These are phyloP conservation scores for Hesperophylax magnus DNA, from an alignment of 1,140 invertebrate species.

Conservation along the genomic window DNA sequence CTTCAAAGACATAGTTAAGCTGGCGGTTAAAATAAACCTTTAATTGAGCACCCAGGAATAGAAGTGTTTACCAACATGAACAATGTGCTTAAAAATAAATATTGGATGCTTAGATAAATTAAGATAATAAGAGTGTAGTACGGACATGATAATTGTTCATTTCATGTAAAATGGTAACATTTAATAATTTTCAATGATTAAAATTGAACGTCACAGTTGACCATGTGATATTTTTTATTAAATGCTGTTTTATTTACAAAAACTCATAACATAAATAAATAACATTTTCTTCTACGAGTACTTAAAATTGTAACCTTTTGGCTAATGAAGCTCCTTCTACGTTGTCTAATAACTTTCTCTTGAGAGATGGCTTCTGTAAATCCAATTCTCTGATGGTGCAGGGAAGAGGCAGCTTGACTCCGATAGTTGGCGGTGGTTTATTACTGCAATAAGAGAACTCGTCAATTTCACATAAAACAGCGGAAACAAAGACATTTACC, in stretches of 20 bases:
- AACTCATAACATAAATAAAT: no score
- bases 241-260: slow-evolving; percentile 45
- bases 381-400: slow-evolving; percentile 72
- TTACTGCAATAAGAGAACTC: slow-evolving; percentile 74
- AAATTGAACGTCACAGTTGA: slow-evolving; percentile 56
- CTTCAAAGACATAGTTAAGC: no score
- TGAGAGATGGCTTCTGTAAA: slow-evolving; percentile 79
- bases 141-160: slow-evolving; percentile 17
- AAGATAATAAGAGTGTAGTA: slow-evolving; percentile 25
- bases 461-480: neutral
- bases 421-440: slow-evolving; percentile 89
- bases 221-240: slow-evolving; percentile 58
- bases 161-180: slow-evolving; percentile 25
- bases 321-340: slow-evolving; percentile 78
- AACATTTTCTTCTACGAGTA: neutral
- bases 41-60: neutral
- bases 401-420: slow-evolving; percentile 85
- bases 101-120: neutral
- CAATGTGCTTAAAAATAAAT: slow-evolving; percentile 5
- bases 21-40: no score
- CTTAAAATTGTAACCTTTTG: slow-evolving; percentile 77
- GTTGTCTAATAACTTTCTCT: slow-evolving; percentile 81
- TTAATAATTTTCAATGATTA: slow-evolving; percentile 47
- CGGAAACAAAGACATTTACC: no score
- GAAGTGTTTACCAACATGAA: neutral